Evolutionary conservation across 2,888 invertebrate genomes (phyloP), one percentile per base, ranked within the genome.

Genomic region (Phania funesta): DNA sequence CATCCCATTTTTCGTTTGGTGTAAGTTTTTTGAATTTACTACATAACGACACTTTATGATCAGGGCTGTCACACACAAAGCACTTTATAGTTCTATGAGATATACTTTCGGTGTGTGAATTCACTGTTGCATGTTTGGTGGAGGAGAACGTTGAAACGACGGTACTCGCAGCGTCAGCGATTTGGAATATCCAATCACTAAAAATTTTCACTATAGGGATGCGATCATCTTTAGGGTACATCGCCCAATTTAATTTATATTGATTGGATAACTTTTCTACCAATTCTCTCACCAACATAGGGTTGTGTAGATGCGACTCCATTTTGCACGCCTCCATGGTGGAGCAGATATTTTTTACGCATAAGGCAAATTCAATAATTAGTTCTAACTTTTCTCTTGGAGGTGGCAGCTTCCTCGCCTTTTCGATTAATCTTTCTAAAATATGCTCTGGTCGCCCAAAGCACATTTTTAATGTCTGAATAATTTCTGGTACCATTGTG

Each of bases 211-310:
- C 70, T 0, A 26, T 24, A 6, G 82, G 74, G 9, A 74, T 29
- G 13, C 62, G n/a, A 11, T 22, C 22, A 9, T 68, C 64, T 7
- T 68, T 64, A 0, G 32, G 26, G n/a, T n/a, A 46, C 68, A 75
- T 68, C 16, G 75, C 62, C 64, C 62, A 77, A n/a, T 16, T 82
- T 18, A 74, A 24, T 44, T 71, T 81, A 52, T 65, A 26, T 9
- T 38, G 50, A 22, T 52, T 52, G 3, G 70, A 65, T 26, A 70
- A 64, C 35, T 70, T 77, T 22, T 70, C 77, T 0, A 77, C 62
- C 2, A 71, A 38, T 22, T 71, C 65, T 26, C 65, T 78, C 9
- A 71, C 78, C n/a, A 71, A 35, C 11, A 65, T n/a, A 7, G 56
- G 78, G 20, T 70, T 77, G 18, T 54, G 18, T 5, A 77, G n/a